Conservation (phyloP, 2,888 invertebrate species). For the Leptura quadrifasciata region DNA sequence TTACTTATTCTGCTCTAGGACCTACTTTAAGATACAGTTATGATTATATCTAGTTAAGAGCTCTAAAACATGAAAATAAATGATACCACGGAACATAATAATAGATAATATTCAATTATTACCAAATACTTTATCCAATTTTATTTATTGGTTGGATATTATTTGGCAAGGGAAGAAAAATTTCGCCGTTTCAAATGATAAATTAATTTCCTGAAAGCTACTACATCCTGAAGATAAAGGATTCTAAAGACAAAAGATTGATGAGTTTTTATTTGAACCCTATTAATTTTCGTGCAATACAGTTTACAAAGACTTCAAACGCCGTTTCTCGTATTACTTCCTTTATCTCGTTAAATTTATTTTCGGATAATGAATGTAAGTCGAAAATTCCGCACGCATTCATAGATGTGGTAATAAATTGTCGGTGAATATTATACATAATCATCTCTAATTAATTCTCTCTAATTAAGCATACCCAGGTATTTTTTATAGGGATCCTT, state of each 20-base stretch:
- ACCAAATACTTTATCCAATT: not conserved
- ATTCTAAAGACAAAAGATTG: constrained; percentile 37
- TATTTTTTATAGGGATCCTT: not conserved
- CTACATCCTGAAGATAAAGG: constrained; percentile 19
- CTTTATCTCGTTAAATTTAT: constrained; percentile 18
- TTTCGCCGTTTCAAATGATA: constrained; percentile 19
- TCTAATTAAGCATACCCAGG: not conserved
- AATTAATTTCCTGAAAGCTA: constrained; percentile 31
- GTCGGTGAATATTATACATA: not conserved
- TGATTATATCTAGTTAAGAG: too few relatives aligned
- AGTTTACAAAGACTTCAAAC: not conserved
- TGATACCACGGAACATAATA: not conserved
- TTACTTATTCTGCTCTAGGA: too few relatives aligned
- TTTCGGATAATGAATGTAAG: not conserved
- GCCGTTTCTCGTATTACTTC: constrained; percentile 9
- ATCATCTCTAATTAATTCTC: not conserved
- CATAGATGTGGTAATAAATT: not conserved
- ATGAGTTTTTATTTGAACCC: constrained; percentile 35
- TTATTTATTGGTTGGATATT: not conserved
- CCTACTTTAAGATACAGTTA: too few relatives aligned
- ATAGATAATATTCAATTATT: not conserved
- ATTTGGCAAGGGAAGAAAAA: constrained; percentile 14
- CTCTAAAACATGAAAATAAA: not conserved
- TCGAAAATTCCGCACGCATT: not conserved
- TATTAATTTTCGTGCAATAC: constrained; percentile 31